Evolutionary conservation across 2,113 vertebrate genomes (phyloP), one percentile per base, ranked within the genome.

Genomic region (Petroica traversi): DNA sequence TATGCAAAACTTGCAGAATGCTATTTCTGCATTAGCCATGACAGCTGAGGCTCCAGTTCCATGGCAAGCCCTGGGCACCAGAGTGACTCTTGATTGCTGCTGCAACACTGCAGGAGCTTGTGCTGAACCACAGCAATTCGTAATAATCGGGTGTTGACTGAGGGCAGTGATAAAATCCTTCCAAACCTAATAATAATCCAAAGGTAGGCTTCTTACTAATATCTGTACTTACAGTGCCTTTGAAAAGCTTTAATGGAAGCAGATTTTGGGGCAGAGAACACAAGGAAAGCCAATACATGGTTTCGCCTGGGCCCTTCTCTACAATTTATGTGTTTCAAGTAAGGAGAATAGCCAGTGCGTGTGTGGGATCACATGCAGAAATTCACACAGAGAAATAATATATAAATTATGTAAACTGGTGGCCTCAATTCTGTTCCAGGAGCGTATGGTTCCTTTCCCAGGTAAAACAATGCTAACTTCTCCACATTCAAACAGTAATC

Each of bases 61-160:
- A 2, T 2, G 18, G 49, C 18, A 76, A 31, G 38, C 16, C 13
- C 19, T 0, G 0, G 24, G 15, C 2, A 9, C 22, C 71, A 51
- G 26, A 19, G 9, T 16, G 33, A 63, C 41, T 80, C 36, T 25
- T 11, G 23, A 34, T 6, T 25, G 4, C 34, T 59, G 4, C 26
- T 55, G 20, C 2, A 3, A 40, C 1, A 2, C 40, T 10, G 5
- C 0, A 0, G 11, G 17, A 57, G 31, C 29, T 58, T 20, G 4
- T 33, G 38, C 51, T 49, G 57, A 91, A 57, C 25, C 43, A 46
- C 36, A 66, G 51, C 46, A 17, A 40, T 38, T 51, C 58, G 7
- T 55, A 69, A 45, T 62, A 41, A n/a, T 45, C 51, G 66, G 18
- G 13, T 61, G 15, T 38, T 54, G 29, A 26, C 28, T 20, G 41